Base-by-base conservation (phyloP, 2,113 vertebrate genomes). In the Sinocyclocheilus grahami region DNA sequence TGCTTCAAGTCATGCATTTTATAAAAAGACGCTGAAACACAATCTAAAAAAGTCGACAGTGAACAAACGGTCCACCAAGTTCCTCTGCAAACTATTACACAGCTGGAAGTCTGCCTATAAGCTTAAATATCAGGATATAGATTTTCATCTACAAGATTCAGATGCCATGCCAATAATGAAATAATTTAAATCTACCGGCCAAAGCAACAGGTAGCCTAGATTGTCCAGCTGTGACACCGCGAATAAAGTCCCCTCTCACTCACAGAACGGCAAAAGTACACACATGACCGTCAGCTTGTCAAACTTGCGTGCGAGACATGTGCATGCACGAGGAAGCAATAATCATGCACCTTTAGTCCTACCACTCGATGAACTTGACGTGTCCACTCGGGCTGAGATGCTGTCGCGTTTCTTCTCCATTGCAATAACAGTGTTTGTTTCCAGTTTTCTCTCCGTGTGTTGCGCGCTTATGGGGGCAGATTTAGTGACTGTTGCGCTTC, bases 341-440 rank as follows among this genome's bases (percentile, higher is more conserved):
- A 58, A 65, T 46, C 92, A 90, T 90, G 75, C 81, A 58, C 5
- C 89, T 88, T 58, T 87, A n/a, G 89, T 95, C 96, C 97, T 97
- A 97, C 97, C 97, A 91, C 96, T 94, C 89, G 96, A 93, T 72
- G 97, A 96, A 86, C 92, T 92, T 82, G 93, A 93, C 74, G 95
- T 95, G 84, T 97, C 96, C 95, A 97, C 95, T 83, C 94, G 95
- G 18, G 93, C 95, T 3, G 96, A 97, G 87, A 96, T 92, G 94
- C 95, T 97, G 77, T 96, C 94, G 93, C 96, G 94, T 88, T 94
- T 92, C 89, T 95, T 91, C 0, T 95, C 93, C 97, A 97, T 97
- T 53, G 22, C 75, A 10, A 12, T 13, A 67, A 2, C 20, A 5
- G 27, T 33, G 5, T 48, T 62, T 30, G 20, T 80, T 62, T 72